A percentile compares a stretch with the other conserved stretches of the same genome.
These are phyloP conservation scores for Theristicus caerulescens DNA, from an alignment of 2,113 vertebrate genomes.

Conservation along the genomic window DNA sequence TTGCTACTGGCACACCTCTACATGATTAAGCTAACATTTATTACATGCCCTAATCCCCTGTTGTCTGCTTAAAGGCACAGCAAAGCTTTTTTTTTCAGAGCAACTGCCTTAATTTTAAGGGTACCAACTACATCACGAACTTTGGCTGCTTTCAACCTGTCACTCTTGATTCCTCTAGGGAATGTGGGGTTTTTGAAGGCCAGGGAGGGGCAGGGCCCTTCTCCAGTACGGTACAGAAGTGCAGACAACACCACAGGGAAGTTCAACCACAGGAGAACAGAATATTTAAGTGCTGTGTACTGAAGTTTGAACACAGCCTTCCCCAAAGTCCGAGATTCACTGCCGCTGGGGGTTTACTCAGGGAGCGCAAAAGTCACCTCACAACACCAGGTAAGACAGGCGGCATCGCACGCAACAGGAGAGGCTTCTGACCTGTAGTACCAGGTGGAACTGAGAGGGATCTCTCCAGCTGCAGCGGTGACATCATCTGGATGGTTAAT, in stretches of 20 bases:
- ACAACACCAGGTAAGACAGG: background rate
- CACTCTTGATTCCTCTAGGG: background rate
- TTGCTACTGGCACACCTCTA: background rate
- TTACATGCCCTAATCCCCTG: background rate
- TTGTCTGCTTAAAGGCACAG: background rate
- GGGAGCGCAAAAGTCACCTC: background rate
- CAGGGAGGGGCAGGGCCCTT: background rate
- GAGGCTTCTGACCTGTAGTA: conserved; percentile 81
- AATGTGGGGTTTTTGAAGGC: background rate
- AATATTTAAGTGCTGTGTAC: rapidly evolving
- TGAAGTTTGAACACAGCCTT: no score
- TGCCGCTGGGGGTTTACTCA: background rate
- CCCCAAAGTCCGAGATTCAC: background rate
- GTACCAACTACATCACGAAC: background rate
- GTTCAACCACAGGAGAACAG: background rate
- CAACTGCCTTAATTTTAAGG: background rate
- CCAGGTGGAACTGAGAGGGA: conserved; percentile 90
- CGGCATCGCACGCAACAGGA: background rate
- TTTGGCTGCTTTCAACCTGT: background rate
- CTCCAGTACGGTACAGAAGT: background rate
- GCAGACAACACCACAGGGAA: background rate
- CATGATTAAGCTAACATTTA: background rate
- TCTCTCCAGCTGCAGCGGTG: conserved; percentile 91
- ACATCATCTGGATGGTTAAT: conserved; percentile 99
- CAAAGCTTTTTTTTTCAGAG: background rate